Conservation (phyloP, 2,113 vertebrate species). For the Otus sunia region DNA sequence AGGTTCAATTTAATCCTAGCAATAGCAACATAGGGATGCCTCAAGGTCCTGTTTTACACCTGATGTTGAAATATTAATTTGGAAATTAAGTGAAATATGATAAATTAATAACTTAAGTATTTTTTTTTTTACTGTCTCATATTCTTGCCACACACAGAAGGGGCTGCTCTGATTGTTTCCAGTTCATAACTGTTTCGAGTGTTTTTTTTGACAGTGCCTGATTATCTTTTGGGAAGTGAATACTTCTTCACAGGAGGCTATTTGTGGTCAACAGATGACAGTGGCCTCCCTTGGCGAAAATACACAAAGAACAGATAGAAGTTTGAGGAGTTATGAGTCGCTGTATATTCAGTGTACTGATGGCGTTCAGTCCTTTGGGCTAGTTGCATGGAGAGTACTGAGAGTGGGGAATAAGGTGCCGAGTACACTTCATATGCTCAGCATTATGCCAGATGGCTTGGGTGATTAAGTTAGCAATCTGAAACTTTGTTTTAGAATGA, state of each 20-base stretch:
- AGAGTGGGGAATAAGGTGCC: neutral
- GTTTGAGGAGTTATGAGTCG: neutral
- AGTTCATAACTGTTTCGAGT: neutral
- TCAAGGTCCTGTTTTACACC: neutral
- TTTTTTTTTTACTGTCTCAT: neutral
- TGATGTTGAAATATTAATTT: neutral
- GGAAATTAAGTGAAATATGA: neutral
- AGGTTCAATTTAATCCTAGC: neutral
- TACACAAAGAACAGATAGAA: neutral
- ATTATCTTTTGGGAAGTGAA: neutral
- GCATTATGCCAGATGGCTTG: neutral
- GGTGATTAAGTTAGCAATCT: neutral
- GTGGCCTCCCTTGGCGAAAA: neutral
- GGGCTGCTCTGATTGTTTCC: neutral
- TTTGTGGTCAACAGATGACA: neutral
- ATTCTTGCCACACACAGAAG: neutral
- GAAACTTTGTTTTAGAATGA: rapidly evolving
- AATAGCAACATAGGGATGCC: neutral
- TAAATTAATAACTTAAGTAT: neutral
- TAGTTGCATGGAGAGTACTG: neutral
- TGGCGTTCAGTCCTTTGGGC: neutral
- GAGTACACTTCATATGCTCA: neutral
- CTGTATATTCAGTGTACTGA: neutral
- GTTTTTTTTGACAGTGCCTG: neutral
- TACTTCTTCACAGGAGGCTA: neutral